Percentiles rank a stretch among this genome's conserved stretches.
phyloP scores from a whole-genome alignment of 1,140 invertebrate species.

The Drosophila nikananu region DNA sequence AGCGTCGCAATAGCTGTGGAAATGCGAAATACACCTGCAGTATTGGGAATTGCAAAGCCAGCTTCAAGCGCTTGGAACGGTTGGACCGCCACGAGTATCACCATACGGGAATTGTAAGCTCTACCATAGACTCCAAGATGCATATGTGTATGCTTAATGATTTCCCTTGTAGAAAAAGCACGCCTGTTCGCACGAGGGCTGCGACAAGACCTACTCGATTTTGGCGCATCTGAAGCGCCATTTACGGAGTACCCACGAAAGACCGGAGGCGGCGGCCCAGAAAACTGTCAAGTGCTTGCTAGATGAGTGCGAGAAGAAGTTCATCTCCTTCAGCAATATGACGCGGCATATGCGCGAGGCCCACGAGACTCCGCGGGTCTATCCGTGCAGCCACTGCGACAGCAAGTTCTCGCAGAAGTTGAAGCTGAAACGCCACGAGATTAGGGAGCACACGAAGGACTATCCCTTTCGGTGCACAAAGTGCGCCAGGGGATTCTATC shows the following conservation, averaged over 20 bases:
- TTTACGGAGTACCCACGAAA: constrained; percentile 72
- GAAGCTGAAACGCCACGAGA: constrained; percentile 77
- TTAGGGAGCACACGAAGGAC: constrained; percentile 66
- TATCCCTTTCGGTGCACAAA: constrained; percentile 74
- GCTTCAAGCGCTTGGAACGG: constrained; percentile 74
- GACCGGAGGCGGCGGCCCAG: constrained; percentile 21
- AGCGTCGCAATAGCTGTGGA: constrained; percentile 57
- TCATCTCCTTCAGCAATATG: constrained; percentile 69
- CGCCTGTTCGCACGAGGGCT: constrained; percentile 70
- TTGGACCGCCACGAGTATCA: constrained; percentile 83
- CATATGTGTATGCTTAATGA: not conserved
- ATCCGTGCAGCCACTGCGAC: constrained; percentile 61
- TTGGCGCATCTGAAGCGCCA: constrained; percentile 77
- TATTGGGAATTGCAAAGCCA: constrained; percentile 54
- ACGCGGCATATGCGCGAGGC: constrained; percentile 71
- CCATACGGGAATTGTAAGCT: constrained; percentile 76
- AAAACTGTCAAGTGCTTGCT: constrained; percentile 70
- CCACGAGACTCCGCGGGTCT: constrained; percentile 71
- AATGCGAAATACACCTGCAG: constrained; percentile 68
- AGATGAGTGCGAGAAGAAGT: constrained; percentile 69
- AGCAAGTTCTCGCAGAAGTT: constrained; percentile 80
- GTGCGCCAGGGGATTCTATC: constrained; percentile 72
- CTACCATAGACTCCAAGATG: accelerated
- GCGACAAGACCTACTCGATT: constrained; percentile 76
- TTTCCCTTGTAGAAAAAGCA: constrained; percentile 69